These are phyloP conservation scores for Rhinolophus ferrumequinum DNA, from an alignment of 2,113 vertebrate species.

Conservation along the genomic window DNA sequence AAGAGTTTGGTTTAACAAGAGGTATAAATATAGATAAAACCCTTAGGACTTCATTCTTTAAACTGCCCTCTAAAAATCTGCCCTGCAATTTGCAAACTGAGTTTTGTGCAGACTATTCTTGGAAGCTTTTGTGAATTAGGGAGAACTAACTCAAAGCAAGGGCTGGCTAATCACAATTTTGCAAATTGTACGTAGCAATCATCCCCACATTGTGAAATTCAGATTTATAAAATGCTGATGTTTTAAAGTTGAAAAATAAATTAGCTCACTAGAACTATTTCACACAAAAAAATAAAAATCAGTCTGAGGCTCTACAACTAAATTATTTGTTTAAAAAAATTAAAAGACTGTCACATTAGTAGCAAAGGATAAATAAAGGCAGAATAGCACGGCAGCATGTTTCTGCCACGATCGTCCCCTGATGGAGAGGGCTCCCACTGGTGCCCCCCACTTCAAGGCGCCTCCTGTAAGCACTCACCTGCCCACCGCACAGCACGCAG, in stretches of 20 bases:
- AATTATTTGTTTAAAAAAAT: constrained; percentile 79
- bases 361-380: constrained; percentile 73
- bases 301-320: constrained; percentile 81
- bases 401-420: background rate
- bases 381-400: background rate
- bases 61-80: constrained; percentile 90
- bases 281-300: constrained; percentile 68
- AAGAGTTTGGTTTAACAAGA: constrained; percentile 89
- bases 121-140: constrained; percentile 89
- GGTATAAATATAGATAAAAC: constrained; percentile 90
- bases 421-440: background rate
- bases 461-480: constrained; percentile 69
- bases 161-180: constrained; percentile 90
- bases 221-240: constrained; percentile 88
- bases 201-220: constrained; percentile 90
- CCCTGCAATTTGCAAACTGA: constrained; percentile 89
- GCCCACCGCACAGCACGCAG: background rate
- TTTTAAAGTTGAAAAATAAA: constrained; percentile 90
- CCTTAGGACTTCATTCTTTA: constrained; percentile 89
- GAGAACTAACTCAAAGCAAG: constrained; percentile 88
- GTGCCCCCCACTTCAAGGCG: background rate
- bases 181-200: constrained; percentile 91
- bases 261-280: constrained; percentile 86
- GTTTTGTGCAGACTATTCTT: constrained; percentile 89
- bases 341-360: constrained; percentile 62